Conservation (phyloP, 2,888 invertebrate genomes). For the Gnatocerus cornutus region DNA sequence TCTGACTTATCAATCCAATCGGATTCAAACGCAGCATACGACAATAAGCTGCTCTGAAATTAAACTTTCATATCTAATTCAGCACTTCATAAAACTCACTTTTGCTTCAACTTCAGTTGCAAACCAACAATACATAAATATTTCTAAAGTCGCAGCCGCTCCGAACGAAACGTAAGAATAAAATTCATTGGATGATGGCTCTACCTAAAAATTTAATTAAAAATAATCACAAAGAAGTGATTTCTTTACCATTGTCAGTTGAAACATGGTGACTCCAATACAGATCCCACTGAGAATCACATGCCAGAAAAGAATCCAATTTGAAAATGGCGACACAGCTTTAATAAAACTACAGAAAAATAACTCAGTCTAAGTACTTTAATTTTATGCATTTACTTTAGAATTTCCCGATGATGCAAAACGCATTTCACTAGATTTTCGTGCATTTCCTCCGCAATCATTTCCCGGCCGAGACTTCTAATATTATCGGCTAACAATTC, state of each 20-base stretch:
- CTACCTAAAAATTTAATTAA: not conserved
- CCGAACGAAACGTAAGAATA: not conserved
- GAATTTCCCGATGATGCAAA: constrained; percentile 4
- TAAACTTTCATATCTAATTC: too few relatives aligned
- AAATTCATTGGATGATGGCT: not conserved
- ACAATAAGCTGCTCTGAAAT: not conserved
- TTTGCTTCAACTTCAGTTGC: not conserved
- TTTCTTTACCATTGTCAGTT: constrained; percentile 20
- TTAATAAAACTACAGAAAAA: not conserved
- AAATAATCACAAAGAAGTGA: not conserved
- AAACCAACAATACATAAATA: constrained; percentile 2
- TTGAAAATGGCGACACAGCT: not conserved
- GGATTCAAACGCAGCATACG: constrained; percentile 9
- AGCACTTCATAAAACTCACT: not conserved
- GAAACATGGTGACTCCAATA: constrained; percentile 26
- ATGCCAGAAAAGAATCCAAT: constrained; percentile 8
- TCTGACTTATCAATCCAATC: constrained; percentile 14
- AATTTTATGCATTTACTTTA: not conserved
- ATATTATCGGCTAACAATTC: constrained; percentile 16
- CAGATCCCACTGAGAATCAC: constrained; percentile 2
- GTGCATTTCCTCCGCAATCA: too few relatives aligned
- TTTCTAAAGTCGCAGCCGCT: not conserved
- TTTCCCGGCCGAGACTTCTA: not conserved
- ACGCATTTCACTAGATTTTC: constrained; percentile 5
- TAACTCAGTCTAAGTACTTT: not conserved